Base-by-base conservation (phyloP, 1,140 invertebrate genomes). In the Muscidifurax raptorellus region DNA sequence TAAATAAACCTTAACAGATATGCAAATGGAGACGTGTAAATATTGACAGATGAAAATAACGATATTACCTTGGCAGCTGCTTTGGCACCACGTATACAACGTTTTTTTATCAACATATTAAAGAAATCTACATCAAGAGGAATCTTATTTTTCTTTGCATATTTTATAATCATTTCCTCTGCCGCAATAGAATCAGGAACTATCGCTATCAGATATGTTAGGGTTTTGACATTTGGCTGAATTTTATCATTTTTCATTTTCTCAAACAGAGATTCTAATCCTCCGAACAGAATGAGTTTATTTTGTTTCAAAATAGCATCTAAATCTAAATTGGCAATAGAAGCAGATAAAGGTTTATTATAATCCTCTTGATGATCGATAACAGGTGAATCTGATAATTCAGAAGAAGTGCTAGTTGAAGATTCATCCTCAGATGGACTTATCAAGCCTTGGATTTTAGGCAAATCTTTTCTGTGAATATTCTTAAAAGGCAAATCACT, bases 41-140 rank as follows among this genome's bases (percentile, higher is more conserved):
- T 74, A 64, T 75, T 52, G 13, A 77, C 40, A 82, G 93, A 92
- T 93, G n/a, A n/a, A n/a, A n/a, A n/a, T n/a, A n/a, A n/a, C n/a
- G n/a, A n/a, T 59, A 4, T 59, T 94, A 96, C 96, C 92, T 95
- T 94, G 32, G 96, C 97, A 88, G 90, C 93, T 79, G 94, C 91
- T 90, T 95, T 96, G 88, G 97, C 95, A 77, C 91, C 91, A 87
- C 96, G 92, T 83, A 95, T 91, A 88, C 94, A 95, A 80, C 96
- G 94, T 89, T 95, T 97, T 88, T 96, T 97, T 75, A 99, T 98
- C 22, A 98, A 92, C 90, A 96, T 95, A 92, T 98, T 99, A 87
- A 95, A 98, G 90, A 98, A 98, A 89, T 95, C 95, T 59, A 96
- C 94, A 92, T 98, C 97, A 0, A 95, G 91, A 87, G 94, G 94